These are phyloP conservation scores for Lepus oiostolus DNA, from an alignment of 2,797 vertebrate species.

Conservation along the genomic window DNA sequence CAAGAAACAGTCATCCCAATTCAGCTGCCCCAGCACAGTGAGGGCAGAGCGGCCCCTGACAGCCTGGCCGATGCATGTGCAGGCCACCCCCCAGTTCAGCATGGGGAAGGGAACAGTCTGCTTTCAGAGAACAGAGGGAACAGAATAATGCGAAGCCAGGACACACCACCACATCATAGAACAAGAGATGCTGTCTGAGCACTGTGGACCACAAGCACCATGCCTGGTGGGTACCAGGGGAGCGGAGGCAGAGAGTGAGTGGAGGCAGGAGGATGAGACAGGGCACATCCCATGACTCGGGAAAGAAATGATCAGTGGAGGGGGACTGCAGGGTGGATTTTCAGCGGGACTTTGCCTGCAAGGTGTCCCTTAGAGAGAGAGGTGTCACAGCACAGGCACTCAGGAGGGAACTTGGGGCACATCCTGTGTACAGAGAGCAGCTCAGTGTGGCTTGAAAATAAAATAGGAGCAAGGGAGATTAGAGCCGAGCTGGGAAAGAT, in stretches of 20 bases:
- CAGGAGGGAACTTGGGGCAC: not conserved
- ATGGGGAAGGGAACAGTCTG: not conserved
- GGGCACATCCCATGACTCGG: not conserved
- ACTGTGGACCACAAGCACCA: too few species aligned
- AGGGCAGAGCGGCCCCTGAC: not conserved
- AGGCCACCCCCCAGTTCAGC: not conserved
- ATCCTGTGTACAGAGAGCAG: rapidly evolving
- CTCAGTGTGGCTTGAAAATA: not conserved
- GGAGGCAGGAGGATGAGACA: not conserved
- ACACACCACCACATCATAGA: not conserved
- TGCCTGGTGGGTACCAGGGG: not conserved
- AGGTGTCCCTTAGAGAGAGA: not conserved
- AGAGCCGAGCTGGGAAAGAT: not conserved
- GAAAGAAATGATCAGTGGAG: not conserved
- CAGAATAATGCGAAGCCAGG: not conserved
- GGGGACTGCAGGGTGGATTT: not conserved
- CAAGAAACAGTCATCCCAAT: not conserved
- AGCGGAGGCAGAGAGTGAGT: not conserved
- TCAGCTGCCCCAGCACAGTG: not conserved
- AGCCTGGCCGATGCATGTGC: not conserved
- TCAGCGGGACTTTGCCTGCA: not conserved
- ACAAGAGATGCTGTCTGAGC: not conserved
- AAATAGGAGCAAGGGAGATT: not conserved
- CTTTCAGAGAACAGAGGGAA: not conserved
- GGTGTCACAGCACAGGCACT: not conserved